These are phyloP conservation scores for Lobophora halterata DNA, from an alignment of 2,888 invertebrate genomes.

Conservation along the genomic window DNA sequence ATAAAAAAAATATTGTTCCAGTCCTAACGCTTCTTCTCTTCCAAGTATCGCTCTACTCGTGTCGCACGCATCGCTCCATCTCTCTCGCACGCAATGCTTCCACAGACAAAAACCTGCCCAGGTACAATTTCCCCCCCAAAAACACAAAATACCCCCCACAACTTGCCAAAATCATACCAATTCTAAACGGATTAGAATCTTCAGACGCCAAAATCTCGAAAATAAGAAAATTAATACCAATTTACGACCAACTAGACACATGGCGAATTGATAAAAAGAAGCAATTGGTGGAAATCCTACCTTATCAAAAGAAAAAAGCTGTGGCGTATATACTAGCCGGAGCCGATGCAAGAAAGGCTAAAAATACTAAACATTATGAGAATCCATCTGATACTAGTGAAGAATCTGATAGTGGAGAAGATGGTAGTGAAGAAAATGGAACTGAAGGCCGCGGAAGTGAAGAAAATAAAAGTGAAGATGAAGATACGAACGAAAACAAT, in stretches of 20 bases:
- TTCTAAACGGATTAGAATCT: constrained; percentile 8
- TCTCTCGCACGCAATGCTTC: constrained; percentile 3
- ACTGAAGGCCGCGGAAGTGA: no score
- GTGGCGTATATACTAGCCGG: constrained; percentile 9
- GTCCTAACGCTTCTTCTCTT: constrained; percentile 7
- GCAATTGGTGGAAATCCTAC: constrained; percentile 7
- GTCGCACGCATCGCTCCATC: constrained; percentile 6
- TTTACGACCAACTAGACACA: constrained; percentile 8
- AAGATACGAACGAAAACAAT: no score
- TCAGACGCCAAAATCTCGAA: constrained; percentile 11
- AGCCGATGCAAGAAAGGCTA: neutral
- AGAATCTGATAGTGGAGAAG: no score
- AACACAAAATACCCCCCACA: neutral
- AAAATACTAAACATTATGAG: neutral
- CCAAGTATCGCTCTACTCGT: constrained; percentile 12
- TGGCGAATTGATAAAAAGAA: constrained; percentile 7
- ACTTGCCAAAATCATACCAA: constrained; percentile 11
- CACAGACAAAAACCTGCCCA: neutral
- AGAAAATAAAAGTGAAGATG: no score
- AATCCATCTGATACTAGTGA: neutral
- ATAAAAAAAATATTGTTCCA: no score
- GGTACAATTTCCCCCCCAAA: constrained; percentile 1
- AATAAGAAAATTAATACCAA: constrained; percentile 10
- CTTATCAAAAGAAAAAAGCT: constrained; percentile 10
- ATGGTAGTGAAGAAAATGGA: no score